Base-by-base conservation (phyloP, 2,888 invertebrate genomes). In the Timema cristinae region DNA sequence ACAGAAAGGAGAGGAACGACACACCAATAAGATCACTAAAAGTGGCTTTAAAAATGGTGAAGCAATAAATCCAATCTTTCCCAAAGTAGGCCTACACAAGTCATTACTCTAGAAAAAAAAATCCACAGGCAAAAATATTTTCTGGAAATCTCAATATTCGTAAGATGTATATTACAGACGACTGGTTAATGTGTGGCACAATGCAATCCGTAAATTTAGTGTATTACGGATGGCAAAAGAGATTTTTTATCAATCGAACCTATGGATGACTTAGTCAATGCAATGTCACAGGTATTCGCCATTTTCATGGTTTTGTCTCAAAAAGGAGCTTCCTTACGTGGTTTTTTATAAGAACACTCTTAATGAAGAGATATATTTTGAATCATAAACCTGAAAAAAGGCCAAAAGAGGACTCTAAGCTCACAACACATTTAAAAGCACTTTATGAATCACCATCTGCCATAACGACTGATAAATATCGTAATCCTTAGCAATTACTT, bases 331-430 rank as follows among this genome's bases (percentile, higher is more conserved):
- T 49, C 49, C 48, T 13, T 47, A 50, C 68, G 50, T 8, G 1
- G 50, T 67, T 13, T 67, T 67, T 50, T 67, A 67, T 67, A 67
- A 67, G 51, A 56, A n/a, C 7, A 56, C 56, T 56, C 7, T 56
- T 56, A 56, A 32, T 4, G 32, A 32, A 32, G 32, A 32, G 32
- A 32, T 32, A 32, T 1, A 32, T 32, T 32, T 32, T 32, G 32
- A 32, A 56, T 56, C n/a, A 13, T 6, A 15, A 7, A 56, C 2
- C 56, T 56, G 1, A 4, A 11, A 16, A 56, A 56, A 56, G n/a
- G n/a, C n/a, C n/a, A 56, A 56, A 6, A 56, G n/a, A 56, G n/a
- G 56, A 56, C 56, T 56, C 56, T 7, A 56, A 6, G 56, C 56
- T 56, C 7, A 56, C 56, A 56, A 56, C 16, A 56, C n/a, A 56